Conservation (phyloP, 2,797 vertebrate species). For the Gouania willdenowi region DNA sequence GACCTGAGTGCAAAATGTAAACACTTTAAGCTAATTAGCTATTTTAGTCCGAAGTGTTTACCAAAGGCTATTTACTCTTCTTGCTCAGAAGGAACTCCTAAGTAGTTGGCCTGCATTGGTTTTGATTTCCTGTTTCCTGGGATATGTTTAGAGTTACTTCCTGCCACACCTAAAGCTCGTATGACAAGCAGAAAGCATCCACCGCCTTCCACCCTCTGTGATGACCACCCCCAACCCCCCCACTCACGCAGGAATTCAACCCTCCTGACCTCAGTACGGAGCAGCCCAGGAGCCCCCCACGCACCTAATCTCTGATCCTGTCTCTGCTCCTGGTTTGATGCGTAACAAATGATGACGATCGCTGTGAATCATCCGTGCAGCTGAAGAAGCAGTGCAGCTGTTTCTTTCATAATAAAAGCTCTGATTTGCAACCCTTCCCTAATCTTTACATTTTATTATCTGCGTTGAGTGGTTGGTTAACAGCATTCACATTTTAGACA, state of each 20-base stretch:
- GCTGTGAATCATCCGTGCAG: slow-evolving; percentile 22
- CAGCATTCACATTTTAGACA: too few relatives aligned
- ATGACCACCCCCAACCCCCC: slow-evolving; percentile 59
- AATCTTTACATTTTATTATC: not conserved
- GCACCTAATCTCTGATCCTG: slow-evolving; percentile 31
- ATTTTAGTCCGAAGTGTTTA: too few relatives aligned
- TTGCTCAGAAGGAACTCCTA: slow-evolving; percentile 8
- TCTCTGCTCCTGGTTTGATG: slow-evolving; percentile 30
- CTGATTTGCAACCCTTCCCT: slow-evolving; percentile 6
- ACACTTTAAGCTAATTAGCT: too few relatives aligned
- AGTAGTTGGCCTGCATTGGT: slow-evolving; percentile 45
- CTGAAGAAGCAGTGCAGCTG: slow-evolving; percentile 35
- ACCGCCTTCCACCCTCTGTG: slow-evolving; percentile 39
- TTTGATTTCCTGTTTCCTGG: slow-evolving; percentile 63
- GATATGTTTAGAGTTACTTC: slow-evolving; percentile 61
- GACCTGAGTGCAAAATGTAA: too few relatives aligned
- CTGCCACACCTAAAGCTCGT: slow-evolving; percentile 62
- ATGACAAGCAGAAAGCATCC: slow-evolving; percentile 39
- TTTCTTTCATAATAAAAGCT: slow-evolving; percentile 13
- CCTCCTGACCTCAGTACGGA: slow-evolving; percentile 50
- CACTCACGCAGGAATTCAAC: slow-evolving; percentile 66
- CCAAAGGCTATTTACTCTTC: too few relatives aligned
- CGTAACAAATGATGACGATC: slow-evolving; percentile 17
- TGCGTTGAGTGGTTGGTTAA: too few relatives aligned
- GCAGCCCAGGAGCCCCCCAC: slow-evolving; percentile 33